Evolutionary conservation across 2,888 invertebrate genomes (phyloP).

Genomic region (Acronicta alni): DNA sequence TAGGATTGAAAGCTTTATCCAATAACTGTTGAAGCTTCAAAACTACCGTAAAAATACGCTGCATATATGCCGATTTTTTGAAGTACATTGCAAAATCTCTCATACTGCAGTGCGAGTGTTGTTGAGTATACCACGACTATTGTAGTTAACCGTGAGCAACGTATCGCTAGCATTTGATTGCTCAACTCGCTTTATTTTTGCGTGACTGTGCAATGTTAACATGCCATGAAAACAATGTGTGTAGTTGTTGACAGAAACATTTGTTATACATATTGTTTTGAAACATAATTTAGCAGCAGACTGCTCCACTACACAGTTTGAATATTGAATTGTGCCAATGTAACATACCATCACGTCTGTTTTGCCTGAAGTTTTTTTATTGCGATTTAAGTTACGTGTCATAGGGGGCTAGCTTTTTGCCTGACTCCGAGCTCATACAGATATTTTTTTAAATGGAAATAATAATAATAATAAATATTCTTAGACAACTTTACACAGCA

Average conservation of each 20-base stretch:
- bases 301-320: background rate
- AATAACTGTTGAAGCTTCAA: conserved; percentile 16
- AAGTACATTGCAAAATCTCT: conserved; percentile 13
- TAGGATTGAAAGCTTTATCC: conserved; percentile 1
- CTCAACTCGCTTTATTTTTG: conserved; percentile 2
- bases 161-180: conserved; percentile 11
- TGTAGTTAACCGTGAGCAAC: conserved; percentile 11
- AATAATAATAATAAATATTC: too few species aligned
- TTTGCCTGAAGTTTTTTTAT: background rate
- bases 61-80: background rate
- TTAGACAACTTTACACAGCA: too few species aligned
- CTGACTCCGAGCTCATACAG: too few species aligned
- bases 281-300: conserved; percentile 11
- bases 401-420: too few species aligned
- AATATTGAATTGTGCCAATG: conserved; percentile 12
- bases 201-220: background rate
- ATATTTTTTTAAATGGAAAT: too few species aligned
- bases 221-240: background rate
- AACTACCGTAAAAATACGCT: conserved; percentile 2
- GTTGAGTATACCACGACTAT: background rate
- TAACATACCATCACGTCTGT: background rate
- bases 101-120: conserved; percentile 1
- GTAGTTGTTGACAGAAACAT: conserved; percentile 3
- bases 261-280: background rate
- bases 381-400: too few species aligned